These are phyloP conservation scores for Spea bombifrons DNA, from an alignment of 2,113 vertebrate genomes.

Conservation along the genomic window DNA sequence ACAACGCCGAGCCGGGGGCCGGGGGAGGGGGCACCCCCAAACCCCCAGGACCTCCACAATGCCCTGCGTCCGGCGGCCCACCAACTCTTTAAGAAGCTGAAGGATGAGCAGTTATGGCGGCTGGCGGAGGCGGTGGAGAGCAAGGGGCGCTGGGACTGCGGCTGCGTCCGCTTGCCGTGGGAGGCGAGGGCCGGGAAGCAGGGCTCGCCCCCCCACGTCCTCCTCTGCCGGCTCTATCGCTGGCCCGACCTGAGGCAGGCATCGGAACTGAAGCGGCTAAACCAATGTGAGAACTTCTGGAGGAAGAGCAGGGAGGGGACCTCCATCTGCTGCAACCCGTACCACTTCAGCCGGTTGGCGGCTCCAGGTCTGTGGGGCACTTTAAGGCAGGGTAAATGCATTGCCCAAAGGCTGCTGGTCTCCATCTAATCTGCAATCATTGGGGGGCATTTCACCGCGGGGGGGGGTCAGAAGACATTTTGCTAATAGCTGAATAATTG, in stretches of 20 bases:
- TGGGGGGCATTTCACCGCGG: no score
- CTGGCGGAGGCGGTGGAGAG: constrained; percentile 60
- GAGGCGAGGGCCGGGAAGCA: constrained; percentile 47
- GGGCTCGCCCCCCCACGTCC: constrained; percentile 49
- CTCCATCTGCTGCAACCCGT: constrained; percentile 62
- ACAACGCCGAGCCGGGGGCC: background rate
- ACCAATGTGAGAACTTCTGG: constrained; percentile 44
- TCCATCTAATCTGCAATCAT: no score
- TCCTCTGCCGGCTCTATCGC: constrained; percentile 62
- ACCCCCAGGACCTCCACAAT: constrained; percentile 37
- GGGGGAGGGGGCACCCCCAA: constrained; percentile 28
- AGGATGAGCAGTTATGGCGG: constrained; percentile 59
- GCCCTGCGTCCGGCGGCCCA: constrained; percentile 46
- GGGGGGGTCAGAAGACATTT: no score
- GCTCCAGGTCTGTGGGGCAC: constrained; percentile 52
- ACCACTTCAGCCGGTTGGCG: constrained; percentile 62
- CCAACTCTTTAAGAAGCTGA: constrained; percentile 64
- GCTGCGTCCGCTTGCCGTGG: constrained; percentile 51
- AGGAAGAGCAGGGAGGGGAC: constrained; percentile 30
- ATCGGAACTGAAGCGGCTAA: constrained; percentile 58
- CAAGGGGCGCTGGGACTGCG: constrained; percentile 44
- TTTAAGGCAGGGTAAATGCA: background rate
- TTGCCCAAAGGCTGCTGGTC: no score
- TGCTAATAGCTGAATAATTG: no score
- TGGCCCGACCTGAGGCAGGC: constrained; percentile 60